Evolutionary conservation across 2,797 vertebrate genomes (phyloP).

Genomic region (Spea hammondii): DNA sequence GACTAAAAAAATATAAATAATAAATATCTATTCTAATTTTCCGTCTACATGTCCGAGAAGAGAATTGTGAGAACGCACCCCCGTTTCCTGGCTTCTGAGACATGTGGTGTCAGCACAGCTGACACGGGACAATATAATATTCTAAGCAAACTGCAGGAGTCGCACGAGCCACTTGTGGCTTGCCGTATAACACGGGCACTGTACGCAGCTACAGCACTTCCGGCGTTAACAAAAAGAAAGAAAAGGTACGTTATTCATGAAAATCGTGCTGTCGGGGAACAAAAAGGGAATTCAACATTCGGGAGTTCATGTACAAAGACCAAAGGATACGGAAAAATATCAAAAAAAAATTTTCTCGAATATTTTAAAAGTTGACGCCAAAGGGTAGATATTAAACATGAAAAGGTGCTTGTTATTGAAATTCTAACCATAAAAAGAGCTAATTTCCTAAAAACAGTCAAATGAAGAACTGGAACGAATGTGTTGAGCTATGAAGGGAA

Average conservation of each 20-base stretch:
- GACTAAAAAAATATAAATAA: constrained; percentile 96
- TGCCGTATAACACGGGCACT: constrained; percentile 60
- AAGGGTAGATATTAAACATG: no score
- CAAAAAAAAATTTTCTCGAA: no score
- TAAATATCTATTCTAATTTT: constrained; percentile 81
- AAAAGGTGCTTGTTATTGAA: no score
- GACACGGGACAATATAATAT: constrained; percentile 57
- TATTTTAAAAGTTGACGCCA: no score
- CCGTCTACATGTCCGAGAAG: constrained; percentile 65
- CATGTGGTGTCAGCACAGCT: constrained; percentile 65
- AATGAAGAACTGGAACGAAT: constrained; percentile 23
- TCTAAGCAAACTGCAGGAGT: constrained; percentile 11
- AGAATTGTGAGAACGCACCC: constrained; percentile 50
- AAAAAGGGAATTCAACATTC: constrained; percentile 60
- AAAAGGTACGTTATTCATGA: constrained; percentile 6
- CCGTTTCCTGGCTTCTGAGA: constrained; percentile 1
- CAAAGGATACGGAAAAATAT: not conserved
- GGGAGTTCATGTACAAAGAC: not conserved
- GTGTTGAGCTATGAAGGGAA: not conserved
- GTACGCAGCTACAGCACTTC: constrained; percentile 55
- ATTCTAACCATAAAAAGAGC: no score
- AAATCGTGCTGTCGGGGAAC: constrained; percentile 19
- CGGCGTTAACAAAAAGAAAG: constrained; percentile 13
- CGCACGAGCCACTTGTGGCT: constrained; percentile 64
- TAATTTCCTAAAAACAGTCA: not conserved